These are phyloP conservation scores for Gopherus flavomarginatus DNA, from an alignment of 2,113 vertebrate genomes.

Conservation along the genomic window DNA sequence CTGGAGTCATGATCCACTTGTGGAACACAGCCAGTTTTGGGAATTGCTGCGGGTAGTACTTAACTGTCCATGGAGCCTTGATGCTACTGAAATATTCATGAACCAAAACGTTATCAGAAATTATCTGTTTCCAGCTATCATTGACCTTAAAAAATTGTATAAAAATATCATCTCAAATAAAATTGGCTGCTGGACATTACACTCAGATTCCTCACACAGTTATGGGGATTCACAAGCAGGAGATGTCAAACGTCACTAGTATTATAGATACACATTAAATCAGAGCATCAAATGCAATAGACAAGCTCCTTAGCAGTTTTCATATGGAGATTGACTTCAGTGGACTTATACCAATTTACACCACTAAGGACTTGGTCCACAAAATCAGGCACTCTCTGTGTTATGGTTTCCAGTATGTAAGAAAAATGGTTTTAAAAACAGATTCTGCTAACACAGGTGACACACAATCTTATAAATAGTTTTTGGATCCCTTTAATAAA, in stretches of 20 bases:
- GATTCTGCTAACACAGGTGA: not conserved
- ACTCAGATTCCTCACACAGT: not conserved
- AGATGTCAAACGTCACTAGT: accelerated
- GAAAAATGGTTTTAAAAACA: not conserved
- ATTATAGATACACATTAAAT: not conserved
- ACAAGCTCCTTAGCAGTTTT: not conserved
- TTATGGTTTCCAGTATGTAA: not conserved
- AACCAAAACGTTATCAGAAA: not conserved
- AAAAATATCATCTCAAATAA: not conserved
- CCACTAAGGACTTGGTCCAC: not conserved
- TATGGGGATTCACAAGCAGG: not conserved
- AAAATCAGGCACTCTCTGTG: not conserved
- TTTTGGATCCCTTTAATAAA: not conserved
- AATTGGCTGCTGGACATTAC: not conserved
- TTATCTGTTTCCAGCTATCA: not conserved
- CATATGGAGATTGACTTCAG: not conserved
- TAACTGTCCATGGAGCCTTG: not conserved
- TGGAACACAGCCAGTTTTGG: not conserved
- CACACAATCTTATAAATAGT: not conserved
- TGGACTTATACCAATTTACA: not conserved
- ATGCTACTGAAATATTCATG: slow-evolving; percentile 23
- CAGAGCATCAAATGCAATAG: not conserved
- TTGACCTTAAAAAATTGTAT: not conserved
- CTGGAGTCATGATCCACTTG: not conserved
- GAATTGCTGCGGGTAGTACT: not conserved